phyloP scores from a whole-genome alignment of 2,888 invertebrate species.

The Copidosoma aretas region DNA sequence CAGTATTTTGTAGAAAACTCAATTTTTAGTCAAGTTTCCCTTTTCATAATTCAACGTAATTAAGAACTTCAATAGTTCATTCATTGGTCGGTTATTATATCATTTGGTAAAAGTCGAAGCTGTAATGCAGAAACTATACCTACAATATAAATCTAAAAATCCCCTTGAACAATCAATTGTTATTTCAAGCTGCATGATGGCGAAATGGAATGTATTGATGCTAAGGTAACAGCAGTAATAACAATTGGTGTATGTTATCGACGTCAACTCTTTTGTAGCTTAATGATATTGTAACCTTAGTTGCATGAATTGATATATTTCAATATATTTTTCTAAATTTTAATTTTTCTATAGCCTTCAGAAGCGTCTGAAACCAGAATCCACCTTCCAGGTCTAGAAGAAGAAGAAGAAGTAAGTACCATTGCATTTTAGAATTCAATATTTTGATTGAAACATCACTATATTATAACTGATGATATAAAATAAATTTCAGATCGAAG shows the following conservation, averaged over 20 bases:
- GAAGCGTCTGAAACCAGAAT: slow-evolving; percentile 83
- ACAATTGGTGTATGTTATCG: slow-evolving; percentile 32
- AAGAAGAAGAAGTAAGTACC: slow-evolving; percentile 64
- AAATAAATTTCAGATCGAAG: slow-evolving; percentile 54
- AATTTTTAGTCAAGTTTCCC: background rate
- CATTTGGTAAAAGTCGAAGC: slow-evolving; percentile 5
- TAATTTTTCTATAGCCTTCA: slow-evolving; percentile 68
- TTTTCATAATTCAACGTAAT: slow-evolving; percentile 1
- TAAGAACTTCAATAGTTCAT: slow-evolving; percentile 24
- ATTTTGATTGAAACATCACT: background rate
- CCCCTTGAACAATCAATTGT: slow-evolving; percentile 48
- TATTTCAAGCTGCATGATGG: slow-evolving; percentile 68
- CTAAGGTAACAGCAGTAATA: slow-evolving; percentile 67
- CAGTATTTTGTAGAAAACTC: background rate
- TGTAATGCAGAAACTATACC: background rate
- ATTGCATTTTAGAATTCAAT: background rate
- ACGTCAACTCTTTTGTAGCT: slow-evolving; percentile 36
- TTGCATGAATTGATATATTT: slow-evolving; percentile 24
- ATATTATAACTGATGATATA: background rate
- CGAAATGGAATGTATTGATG: slow-evolving; percentile 71
- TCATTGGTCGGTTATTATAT: slow-evolving; percentile 32
- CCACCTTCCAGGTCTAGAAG: slow-evolving; percentile 74
- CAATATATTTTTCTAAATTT: slow-evolving; percentile 14
- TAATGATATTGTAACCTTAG: slow-evolving; percentile 30
- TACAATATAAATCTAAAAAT: background rate